These are phyloP conservation scores for Molossus alvarezi DNA, from an alignment of 2,797 vertebrate species.

Conservation along the genomic window DNA sequence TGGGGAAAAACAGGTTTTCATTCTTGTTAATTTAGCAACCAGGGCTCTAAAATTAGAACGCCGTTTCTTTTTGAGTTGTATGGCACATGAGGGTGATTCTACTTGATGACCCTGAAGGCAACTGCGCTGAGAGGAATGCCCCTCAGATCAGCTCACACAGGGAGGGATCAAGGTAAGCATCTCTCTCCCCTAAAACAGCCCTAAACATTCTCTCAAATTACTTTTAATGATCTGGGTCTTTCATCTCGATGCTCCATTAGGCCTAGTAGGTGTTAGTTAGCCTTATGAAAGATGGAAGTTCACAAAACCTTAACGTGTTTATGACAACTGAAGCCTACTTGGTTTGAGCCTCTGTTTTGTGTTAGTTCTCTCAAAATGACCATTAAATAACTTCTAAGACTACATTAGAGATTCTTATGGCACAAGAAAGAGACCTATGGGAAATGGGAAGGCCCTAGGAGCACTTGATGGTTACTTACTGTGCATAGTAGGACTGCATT, in stretches of 20 bases:
- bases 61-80: not conserved
- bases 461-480: conserved; percentile 89
- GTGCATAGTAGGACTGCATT: conserved; percentile 98
- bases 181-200: not conserved
- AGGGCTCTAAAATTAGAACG: conserved; percentile 50
- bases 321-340: not conserved
- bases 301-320: not conserved
- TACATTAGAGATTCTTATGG: not conserved
- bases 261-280: not conserved
- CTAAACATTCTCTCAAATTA: conserved; percentile 13
- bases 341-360: not conserved
- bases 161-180: not conserved
- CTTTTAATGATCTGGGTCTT: not conserved
- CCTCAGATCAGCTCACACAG: not conserved
- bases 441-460: not conserved
- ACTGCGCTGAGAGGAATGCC: not conserved
- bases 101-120: not conserved
- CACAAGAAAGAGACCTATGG: not conserved
- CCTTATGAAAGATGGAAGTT: not conserved
- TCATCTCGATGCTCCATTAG: not conserved
- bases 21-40: conserved; percentile 35
- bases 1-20: not conserved
- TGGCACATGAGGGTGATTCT: not conserved
- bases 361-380: conserved; percentile 43
- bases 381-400: conserved; percentile 23